Evolutionary conservation across 1,140 invertebrate genomes (phyloP), one percentile per base, ranked within the genome.

Genomic region (Eurosta solidaginis): DNA sequence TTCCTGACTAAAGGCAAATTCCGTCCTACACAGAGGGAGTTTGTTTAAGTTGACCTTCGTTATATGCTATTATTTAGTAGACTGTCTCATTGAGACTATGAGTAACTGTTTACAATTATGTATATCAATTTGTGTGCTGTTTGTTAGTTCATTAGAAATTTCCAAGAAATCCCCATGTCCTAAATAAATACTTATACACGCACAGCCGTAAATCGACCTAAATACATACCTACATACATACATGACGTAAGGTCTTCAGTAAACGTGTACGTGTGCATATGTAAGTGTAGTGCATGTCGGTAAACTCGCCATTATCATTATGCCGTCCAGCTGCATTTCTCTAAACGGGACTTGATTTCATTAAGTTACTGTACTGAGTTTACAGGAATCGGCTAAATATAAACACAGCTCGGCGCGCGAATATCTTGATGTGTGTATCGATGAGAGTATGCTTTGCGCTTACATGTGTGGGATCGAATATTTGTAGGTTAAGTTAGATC

Each of bases 111-210:
- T n/a, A n/a, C n/a, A n/a, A n/a, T n/a, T n/a, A n/a, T n/a, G n/a
- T n/a, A n/a, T n/a, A n/a, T 68, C 9, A 29, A 27, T 68, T 42
- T 40, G 17, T 40, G 17, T 74, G 73, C 44, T 77, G 49, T 52
- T 49, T 63, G 76, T 73, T 74, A 74, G 77, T 78, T 78, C 77
- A 73, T 78, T 78, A 73, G 77, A 78, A 78, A 78, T 78, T 78
- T 78, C 77, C 59, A 47, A 78, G 74, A 77, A 75, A 42, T 80
- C 33, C 45, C 1, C n/a, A 68, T 68, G 59, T 68, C 59, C 59
- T 68, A 68, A 40, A 68, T 22, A 68, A 29, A 63, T 59, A 29
- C 27, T 12, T 2, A 74, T 20, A 74, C 73, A 36, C 17, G 17
- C 63, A 33, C 7, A 29, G 17, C 27, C 54, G 36, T 33, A 73